These are phyloP conservation scores for Mus minutoides DNA, from an alignment of 2,797 vertebrate genomes.

Conservation along the genomic window DNA sequence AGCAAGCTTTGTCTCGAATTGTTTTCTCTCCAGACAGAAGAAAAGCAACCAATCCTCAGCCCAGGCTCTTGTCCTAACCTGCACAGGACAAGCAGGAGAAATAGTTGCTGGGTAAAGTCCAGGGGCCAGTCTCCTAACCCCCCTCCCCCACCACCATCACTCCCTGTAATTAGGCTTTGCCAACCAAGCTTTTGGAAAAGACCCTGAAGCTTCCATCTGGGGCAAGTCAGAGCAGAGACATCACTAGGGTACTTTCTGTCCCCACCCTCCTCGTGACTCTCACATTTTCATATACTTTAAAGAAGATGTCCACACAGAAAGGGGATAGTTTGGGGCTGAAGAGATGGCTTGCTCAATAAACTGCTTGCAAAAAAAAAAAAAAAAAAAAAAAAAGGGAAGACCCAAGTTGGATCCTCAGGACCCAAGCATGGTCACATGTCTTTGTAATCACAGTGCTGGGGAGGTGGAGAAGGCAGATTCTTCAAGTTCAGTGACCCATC, in stretches of 20 bases:
- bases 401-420: neutral
- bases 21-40: neutral
- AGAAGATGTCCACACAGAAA: slow-evolving; percentile 18
- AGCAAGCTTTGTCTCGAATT: neutral
- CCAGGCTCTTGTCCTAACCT: neutral
- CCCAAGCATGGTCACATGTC: neutral
- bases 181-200: slow-evolving; percentile 2
- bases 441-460: neutral
- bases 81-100: neutral
- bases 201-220: neutral
- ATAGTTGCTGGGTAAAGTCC: neutral
- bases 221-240: neutral
- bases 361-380: neutral
- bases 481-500: neutral
- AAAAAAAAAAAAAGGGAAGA: neutral
- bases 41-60: neutral
- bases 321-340: neutral
- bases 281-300: neutral
- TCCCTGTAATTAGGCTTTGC: neutral
- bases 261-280: neutral
- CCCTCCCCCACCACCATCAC: neutral
- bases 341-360: neutral
- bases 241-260: neutral
- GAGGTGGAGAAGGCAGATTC: neutral
- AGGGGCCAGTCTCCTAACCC: neutral